Evolutionary conservation across 2,113 vertebrate genomes (phyloP).

Genomic region (Erythrolamprus reginae): DNA sequence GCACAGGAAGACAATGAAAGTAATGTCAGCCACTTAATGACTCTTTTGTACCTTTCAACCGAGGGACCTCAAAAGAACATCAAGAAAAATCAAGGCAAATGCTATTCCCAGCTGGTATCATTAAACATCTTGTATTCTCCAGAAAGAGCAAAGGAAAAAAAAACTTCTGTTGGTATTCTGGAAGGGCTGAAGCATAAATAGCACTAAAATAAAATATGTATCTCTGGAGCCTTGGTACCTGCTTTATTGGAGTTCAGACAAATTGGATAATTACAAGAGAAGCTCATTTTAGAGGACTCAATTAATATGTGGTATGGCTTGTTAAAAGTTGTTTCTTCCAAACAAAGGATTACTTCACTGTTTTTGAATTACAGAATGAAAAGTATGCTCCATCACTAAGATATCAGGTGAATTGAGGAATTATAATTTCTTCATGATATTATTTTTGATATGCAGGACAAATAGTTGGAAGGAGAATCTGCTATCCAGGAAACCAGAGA

Average conservation of each 20-base stretch:
- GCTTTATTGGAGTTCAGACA: slow-evolving; percentile 68
- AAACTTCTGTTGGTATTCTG: slow-evolving; percentile 55
- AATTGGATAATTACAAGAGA: slow-evolving; percentile 72
- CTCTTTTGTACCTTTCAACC: slow-evolving; percentile 70
- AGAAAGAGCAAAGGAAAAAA: slow-evolving; percentile 28
- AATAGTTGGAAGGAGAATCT: not conserved
- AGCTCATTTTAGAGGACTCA: slow-evolving; percentile 69
- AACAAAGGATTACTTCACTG: slow-evolving; percentile 51
- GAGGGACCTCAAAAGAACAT: slow-evolving; percentile 70
- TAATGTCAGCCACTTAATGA: slow-evolving; percentile 70
- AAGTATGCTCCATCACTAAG: slow-evolving; percentile 55
- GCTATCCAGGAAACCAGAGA: not conserved
- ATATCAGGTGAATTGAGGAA: slow-evolving; percentile 54
- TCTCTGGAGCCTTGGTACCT: slow-evolving; percentile 65
- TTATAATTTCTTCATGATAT: slow-evolving; percentile 35
- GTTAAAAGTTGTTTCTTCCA: slow-evolving; percentile 67
- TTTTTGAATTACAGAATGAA: slow-evolving; percentile 53
- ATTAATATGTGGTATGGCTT: slow-evolving; percentile 64
- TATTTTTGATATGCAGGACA: slow-evolving; percentile 4
- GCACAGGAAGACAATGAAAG: slow-evolving; percentile 68
- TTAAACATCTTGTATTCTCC: slow-evolving; percentile 70
- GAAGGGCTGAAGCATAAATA: slow-evolving; percentile 61
- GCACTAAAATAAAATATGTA: slow-evolving; percentile 58
- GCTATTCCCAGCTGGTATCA: slow-evolving; percentile 67
- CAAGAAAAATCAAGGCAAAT: slow-evolving; percentile 65